Evolutionary conservation across 2,888 invertebrate species (phyloP), one percentile per base, ranked within the genome.

Genomic region (Ypsolopha scabrella): DNA sequence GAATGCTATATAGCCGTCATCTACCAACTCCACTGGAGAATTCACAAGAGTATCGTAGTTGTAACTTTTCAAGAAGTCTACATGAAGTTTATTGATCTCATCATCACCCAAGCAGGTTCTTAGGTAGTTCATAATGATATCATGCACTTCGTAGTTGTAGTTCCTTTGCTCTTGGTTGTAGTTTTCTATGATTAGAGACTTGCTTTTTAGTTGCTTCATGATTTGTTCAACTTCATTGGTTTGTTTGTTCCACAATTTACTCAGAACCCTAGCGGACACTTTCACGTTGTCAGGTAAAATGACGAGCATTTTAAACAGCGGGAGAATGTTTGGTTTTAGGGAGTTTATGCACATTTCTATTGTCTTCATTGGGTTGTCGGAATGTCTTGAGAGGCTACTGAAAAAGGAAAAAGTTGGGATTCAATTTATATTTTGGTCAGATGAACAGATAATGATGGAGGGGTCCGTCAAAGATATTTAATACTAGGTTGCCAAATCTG

Each of bases 1-100:
- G 38, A 88, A 91, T 9, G 90, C 90, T 60, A 92, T 92, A 63
- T 94, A 94, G 48, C 92, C 91, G 64, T 93, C 93, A 55, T 91
- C 87, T 0, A 90, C 89, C 13, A 93, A 82, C 53, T 89, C 87
- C 1, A 89, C 80, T 34, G 85, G 75, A 0, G 87, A 87, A 58
- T 88, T 82, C 7, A 75, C 69, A 0, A 74, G 64, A 46, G 87
- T 88, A 13, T 72, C 72, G 54, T 80, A 80, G 10, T 79, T 65
- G 63, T 92, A 93, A 51, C 87, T 88, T 11, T 85, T 77, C 6
- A 93, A 72, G 36, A 93, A 82, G 33, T 85, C 83, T 48, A 72
- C 68, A 58, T 93, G 93, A 54, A 90, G 69, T 51, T 76, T 78
- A 54, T 75, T 75, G 51, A 83, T 67, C 47, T 88, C 78, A 0